These are phyloP conservation scores for Masnerella sp. DNA, from an alignment of 2,888 invertebrate species.

Conservation along the genomic window DNA sequence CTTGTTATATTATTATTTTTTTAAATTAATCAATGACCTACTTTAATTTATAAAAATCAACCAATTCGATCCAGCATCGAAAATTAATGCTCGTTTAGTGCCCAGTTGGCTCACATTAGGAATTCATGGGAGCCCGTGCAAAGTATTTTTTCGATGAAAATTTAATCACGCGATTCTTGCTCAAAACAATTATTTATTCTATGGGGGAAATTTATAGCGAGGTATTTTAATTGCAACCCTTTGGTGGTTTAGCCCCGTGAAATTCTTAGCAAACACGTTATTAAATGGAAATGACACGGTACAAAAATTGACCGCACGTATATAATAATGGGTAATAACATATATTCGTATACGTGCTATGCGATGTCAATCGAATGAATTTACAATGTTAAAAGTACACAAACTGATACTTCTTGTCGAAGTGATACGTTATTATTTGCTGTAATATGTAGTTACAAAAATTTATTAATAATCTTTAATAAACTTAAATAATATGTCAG, in stretches of 20 bases:
- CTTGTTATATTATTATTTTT: no score
- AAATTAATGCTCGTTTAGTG: no score
- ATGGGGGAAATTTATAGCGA: not conserved
- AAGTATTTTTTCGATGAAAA: slow-evolving; percentile 10
- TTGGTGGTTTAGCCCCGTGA: slow-evolving; percentile 9
- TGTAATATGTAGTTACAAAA: no score
- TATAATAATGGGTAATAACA: slow-evolving; percentile 22
- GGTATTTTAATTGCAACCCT: slow-evolving; percentile 28
- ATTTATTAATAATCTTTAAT: no score
- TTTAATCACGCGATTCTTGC: no score
- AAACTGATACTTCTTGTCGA: slow-evolving; percentile 11
- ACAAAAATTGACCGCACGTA: slow-evolving; percentile 27
- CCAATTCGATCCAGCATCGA: no score
- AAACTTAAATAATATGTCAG: no score
- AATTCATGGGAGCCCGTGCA: not conserved
- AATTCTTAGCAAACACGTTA: slow-evolving; percentile 45
- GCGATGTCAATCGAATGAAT: slow-evolving; percentile 37
- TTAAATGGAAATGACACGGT: slow-evolving; percentile 32
- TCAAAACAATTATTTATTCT: slow-evolving; percentile 5
- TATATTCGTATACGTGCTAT: slow-evolving; percentile 15
- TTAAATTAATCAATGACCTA: no score
- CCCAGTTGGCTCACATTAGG: no score
- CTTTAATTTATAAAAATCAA: no score
- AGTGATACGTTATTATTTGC: no score
- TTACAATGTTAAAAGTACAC: slow-evolving; percentile 26